Evolutionary conservation across 2,888 invertebrate genomes (phyloP).

Genomic region (Drosophila lacicola): DNA sequence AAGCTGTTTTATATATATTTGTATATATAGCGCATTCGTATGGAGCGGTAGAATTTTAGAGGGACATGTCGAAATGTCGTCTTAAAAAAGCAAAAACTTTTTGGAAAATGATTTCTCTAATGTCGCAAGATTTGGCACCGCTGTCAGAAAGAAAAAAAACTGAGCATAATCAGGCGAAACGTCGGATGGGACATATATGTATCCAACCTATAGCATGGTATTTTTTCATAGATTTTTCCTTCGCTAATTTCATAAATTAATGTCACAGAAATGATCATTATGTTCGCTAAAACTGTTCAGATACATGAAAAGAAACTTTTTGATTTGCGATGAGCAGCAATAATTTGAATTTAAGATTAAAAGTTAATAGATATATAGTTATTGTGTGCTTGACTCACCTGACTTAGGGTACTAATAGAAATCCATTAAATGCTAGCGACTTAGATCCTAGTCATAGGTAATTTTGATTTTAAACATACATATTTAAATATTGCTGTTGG

Average conservation of each 20-base stretch:
- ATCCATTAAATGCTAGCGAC: slow-evolving; percentile 82
- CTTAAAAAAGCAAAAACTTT: slow-evolving; percentile 62
- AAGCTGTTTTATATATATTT: slow-evolving; percentile 42
- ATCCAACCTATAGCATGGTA: slow-evolving; percentile 1
- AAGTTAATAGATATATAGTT: background rate
- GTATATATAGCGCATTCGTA: slow-evolving; percentile 4
- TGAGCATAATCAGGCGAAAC: slow-evolving; percentile 5
- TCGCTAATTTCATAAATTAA: slow-evolving; percentile 61
- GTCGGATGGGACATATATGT: slow-evolving; percentile 2
- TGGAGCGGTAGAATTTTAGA: slow-evolving; percentile 43
- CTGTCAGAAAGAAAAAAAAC: slow-evolving; percentile 65
- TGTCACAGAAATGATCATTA: slow-evolving; percentile 33
- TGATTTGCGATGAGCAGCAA: slow-evolving; percentile 6
- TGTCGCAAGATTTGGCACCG: slow-evolving; percentile 42
- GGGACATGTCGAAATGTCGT: slow-evolving; percentile 72
- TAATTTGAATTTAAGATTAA: background rate
- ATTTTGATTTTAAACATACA: slow-evolving; percentile 31
- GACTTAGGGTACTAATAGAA: slow-evolving; percentile 76
- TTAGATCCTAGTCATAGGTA: slow-evolving; percentile 64
- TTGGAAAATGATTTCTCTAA: slow-evolving; percentile 63
- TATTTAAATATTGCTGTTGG: slow-evolving; percentile 52
- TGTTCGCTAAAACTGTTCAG: slow-evolving; percentile 3
- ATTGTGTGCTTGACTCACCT: slow-evolving; percentile 58
- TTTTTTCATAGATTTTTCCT: slow-evolving; percentile 14
- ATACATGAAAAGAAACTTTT: slow-evolving; percentile 15